A percentile compares a stretch with the other conserved stretches of the same genome.
Evolutionary conservation across 2,888 invertebrate species (phyloP).

Genomic region (Choristoneura rosaceana): DNA sequence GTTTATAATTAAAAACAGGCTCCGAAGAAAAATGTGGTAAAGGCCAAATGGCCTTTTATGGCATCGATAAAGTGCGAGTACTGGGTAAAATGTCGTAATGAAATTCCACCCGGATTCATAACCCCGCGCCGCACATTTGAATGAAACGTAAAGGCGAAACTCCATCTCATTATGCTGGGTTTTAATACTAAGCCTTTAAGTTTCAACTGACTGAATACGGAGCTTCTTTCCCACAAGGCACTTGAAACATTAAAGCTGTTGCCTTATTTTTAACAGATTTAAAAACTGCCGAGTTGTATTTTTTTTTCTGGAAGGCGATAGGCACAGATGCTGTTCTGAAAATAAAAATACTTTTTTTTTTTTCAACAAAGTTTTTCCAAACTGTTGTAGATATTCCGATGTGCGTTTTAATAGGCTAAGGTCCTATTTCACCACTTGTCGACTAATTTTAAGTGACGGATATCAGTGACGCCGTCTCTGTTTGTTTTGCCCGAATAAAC

Average conservation of each 20-base stretch:
- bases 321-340: too few relatives aligned
- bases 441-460: too few relatives aligned
- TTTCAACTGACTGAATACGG: constrained; percentile 14
- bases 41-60: constrained; percentile 49
- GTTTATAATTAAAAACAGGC: constrained; percentile 19
- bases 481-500: too few relatives aligned
- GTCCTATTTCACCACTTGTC: too few relatives aligned
- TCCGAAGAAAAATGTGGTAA: constrained; percentile 26
- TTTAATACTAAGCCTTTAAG: constrained; percentile 33
- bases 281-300: too few relatives aligned
- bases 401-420: too few relatives aligned
- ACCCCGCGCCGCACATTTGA: constrained; percentile 46
- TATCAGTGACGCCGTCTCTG: too few relatives aligned
- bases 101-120: constrained; percentile 72
- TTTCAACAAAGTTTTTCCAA: too few relatives aligned
- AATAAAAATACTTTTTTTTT: too few relatives aligned
- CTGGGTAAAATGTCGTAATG: constrained; percentile 65
- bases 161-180: constrained; percentile 33
- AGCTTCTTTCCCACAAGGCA: constrained; percentile 10
- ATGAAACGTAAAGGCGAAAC: constrained; percentile 36
- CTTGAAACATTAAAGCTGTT: background rate
- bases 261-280: too few relatives aligned
- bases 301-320: too few relatives aligned
- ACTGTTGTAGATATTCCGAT: too few relatives aligned
- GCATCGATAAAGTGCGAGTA: constrained; percentile 52